Evolutionary conservation across 2,888 invertebrate genomes (phyloP).

Genomic region (Marasmarcha lunaedactyla): DNA sequence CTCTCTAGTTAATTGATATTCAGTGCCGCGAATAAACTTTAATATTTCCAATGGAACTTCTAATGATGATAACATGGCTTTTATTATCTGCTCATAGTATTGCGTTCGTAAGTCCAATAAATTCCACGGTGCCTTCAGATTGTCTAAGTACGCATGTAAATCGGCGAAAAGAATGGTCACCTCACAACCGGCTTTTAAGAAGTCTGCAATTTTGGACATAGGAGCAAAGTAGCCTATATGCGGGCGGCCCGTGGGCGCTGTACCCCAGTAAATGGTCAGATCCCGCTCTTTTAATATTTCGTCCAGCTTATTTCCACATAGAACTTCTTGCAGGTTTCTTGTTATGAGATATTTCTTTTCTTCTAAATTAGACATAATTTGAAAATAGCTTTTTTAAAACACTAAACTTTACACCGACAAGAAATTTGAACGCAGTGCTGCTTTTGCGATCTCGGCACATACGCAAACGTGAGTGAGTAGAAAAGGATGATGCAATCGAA

Average conservation of each 20-base stretch:
- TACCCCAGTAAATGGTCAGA: conserved; percentile 97
- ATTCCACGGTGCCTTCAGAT: conserved; percentile 99
- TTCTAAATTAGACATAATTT: conserved; percentile 49
- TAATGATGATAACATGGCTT: conserved; percentile 93
- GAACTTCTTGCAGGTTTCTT: conserved; percentile 89
- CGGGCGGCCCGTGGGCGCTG: conserved; percentile 98
- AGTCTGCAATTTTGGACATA: conserved; percentile 98
- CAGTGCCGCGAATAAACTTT: conserved; percentile 94
- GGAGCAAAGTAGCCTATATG: conserved; percentile 99
- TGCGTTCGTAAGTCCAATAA: conserved; percentile 88
- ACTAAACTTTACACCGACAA: too few species aligned
- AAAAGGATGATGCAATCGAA: too few species aligned
- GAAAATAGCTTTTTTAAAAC: too few species aligned
- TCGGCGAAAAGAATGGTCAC: conserved; percentile 98
- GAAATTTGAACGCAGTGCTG: too few species aligned
- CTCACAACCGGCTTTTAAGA: conserved; percentile 94
- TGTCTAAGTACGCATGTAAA: conserved; percentile 97
- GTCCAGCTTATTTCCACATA: conserved; percentile 91
- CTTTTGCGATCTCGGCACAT: too few species aligned
- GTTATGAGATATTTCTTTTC: conserved; percentile 82
- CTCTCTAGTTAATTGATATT: conserved; percentile 92
- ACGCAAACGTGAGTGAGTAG: too few species aligned
- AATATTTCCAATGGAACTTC: conserved; percentile 94
- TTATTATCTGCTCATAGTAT: conserved; percentile 94
- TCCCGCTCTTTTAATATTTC: conserved; percentile 86